A percentile compares a stretch with the other conserved stretches of the same genome.
Conservation (phyloP, 2,797 vertebrate species). For the Leptatherina wallacei region DNA sequence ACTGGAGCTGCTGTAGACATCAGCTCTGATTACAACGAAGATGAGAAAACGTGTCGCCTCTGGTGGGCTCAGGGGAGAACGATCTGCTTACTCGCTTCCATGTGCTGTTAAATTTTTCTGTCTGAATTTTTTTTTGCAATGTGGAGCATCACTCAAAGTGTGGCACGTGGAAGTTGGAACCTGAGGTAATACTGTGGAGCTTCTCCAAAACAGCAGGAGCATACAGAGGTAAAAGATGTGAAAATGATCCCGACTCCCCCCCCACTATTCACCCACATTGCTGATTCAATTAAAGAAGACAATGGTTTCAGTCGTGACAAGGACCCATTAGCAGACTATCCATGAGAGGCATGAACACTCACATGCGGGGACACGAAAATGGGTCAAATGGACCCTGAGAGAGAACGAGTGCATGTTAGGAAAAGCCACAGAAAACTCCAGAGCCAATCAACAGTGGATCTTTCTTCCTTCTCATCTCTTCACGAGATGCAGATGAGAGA, state of each 20-base stretch:
- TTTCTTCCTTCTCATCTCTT: slow-evolving; percentile 30
- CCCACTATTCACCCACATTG: neutral
- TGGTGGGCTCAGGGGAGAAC: slow-evolving; percentile 46
- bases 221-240: neutral
- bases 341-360: slow-evolving; percentile 30
- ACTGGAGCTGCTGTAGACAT: slow-evolving; percentile 47
- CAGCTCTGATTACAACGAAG: slow-evolving; percentile 48
- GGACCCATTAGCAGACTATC: slow-evolving; percentile 48
- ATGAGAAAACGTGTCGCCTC: slow-evolving; percentile 45
- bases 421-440: slow-evolving; percentile 26
- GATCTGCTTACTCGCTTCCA: slow-evolving; percentile 31
- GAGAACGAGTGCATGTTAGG: slow-evolving; percentile 47
- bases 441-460: slow-evolving; percentile 48
- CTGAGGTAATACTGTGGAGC: slow-evolving; percentile 13
- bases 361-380: slow-evolving; percentile 47
- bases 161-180: slow-evolving; percentile 18
- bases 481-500: slow-evolving; percentile 32
- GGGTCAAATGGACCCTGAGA: slow-evolving; percentile 73
- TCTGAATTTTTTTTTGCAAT: slow-evolving; percentile 39
- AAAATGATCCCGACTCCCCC: neutral
- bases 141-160: slow-evolving; percentile 58
- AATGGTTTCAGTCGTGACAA: slow-evolving; percentile 37
- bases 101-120: slow-evolving; percentile 46
- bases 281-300: slow-evolving; percentile 34
- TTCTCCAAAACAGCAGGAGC: slow-evolving; percentile 22